phyloP scores from a whole-genome alignment of 2,797 vertebrate species.

The Saguinus oedipus region DNA sequence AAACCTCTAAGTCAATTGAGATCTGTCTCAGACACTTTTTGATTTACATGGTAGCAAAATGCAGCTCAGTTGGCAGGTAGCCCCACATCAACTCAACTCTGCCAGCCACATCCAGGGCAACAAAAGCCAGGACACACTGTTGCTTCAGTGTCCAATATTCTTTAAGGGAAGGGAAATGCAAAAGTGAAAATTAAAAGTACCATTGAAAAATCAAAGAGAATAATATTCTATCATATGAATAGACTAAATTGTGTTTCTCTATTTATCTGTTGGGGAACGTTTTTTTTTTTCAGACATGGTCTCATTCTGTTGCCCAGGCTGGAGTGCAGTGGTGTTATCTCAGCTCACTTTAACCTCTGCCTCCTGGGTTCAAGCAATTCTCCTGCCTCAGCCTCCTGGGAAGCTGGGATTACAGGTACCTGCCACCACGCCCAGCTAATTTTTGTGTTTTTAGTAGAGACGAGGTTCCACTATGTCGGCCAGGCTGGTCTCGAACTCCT shows the following conservation, averaged over 20 bases:
- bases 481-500: background rate
- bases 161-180: background rate
- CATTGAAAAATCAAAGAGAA: background rate
- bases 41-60: no score
- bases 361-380: background rate
- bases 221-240: no score
- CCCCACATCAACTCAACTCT: no score
- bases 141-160: background rate
- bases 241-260: background rate
- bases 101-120: no score
- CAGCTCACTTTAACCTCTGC: background rate
- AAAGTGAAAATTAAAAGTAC: background rate
- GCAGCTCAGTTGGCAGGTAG: no score
- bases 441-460: background rate
- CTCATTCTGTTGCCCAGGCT: no score
- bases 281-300: background rate
- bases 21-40: no score
- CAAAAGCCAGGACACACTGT: background rate
- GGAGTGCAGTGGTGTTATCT: background rate
- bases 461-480: background rate
- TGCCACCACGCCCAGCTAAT: background rate
- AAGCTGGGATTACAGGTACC: background rate
- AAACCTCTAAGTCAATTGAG: no score
- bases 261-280: background rate
- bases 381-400: background rate